phyloP scores from a whole-genome alignment of 2,113 vertebrate genomes.

The Thamnophis sirtalis region DNA sequence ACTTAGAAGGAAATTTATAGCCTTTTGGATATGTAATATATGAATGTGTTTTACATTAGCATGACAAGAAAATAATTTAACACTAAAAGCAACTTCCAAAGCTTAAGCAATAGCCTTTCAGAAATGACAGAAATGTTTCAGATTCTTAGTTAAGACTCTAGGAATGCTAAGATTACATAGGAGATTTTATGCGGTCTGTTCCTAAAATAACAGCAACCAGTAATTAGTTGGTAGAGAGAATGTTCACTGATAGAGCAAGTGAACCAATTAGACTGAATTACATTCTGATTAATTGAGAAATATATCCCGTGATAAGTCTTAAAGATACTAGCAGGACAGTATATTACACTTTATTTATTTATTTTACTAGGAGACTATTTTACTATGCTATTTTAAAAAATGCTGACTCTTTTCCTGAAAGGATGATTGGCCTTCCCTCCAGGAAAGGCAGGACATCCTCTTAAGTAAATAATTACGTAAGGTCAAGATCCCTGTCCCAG shows the following conservation, averaged over 20 bases:
- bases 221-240: background rate
- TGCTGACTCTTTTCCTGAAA: slow-evolving; percentile 27
- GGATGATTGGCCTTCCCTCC: slow-evolving; percentile 8
- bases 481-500: background rate
- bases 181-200: background rate
- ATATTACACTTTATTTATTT: slow-evolving; percentile 3
- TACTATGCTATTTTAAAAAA: slow-evolving; percentile 29
- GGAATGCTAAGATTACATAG: background rate
- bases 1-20: background rate
- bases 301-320: background rate
- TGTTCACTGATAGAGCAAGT: background rate
- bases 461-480: slow-evolving; percentile 1
- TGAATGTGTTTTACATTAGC: background rate
- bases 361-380: background rate
- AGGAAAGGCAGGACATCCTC: slow-evolving; percentile 27
- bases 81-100: background rate
- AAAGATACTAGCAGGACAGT: background rate
- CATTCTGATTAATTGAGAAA: background rate
- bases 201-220: background rate
- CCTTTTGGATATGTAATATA: background rate
- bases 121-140: background rate
- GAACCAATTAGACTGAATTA: background rate
- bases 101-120: background rate
- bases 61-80: background rate
- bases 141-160: background rate